phyloP scores from a whole-genome alignment of 2,797 vertebrate genomes.

The Balearica regulorum region DNA sequence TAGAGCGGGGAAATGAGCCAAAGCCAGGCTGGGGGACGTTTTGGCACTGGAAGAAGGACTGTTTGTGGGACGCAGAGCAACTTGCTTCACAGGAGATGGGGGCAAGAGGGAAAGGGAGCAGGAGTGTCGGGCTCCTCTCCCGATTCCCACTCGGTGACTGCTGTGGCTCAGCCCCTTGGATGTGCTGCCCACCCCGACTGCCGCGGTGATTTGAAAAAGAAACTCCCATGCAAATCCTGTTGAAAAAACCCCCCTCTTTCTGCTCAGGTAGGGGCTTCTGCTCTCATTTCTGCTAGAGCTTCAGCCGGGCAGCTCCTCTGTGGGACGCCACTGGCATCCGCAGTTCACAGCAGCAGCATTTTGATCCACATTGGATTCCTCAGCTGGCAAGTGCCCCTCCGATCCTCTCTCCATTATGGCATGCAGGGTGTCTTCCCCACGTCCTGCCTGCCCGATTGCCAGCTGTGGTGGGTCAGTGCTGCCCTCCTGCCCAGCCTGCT shows the following conservation, averaged over 20 bases:
- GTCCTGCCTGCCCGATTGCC: not conserved
- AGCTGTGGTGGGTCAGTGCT: not conserved
- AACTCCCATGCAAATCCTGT: not conserved
- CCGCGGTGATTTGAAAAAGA: not conserved
- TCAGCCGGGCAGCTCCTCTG: not conserved
- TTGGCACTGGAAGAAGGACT: not conserved
- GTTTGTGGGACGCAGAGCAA: not conserved
- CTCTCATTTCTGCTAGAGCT: not conserved
- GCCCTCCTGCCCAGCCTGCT: not conserved
- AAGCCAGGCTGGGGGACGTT: not conserved
- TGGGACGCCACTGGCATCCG: rapidly evolving
- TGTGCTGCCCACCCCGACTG: rapidly evolving
- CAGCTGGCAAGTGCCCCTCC: not conserved
- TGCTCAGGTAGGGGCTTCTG: not conserved
- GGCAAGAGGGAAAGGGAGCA: not conserved
- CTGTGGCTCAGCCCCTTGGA: not conserved
- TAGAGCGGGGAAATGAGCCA: not conserved
- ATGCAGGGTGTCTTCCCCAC: rapidly evolving
- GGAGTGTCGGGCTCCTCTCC: not conserved
- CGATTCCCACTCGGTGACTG: rapidly evolving
- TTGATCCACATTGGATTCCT: not conserved
- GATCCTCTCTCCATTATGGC: not conserved
- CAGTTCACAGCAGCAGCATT: not conserved
- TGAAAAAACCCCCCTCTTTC: not conserved
- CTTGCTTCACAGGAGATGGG: not conserved